phyloP scores from a whole-genome alignment of 2,888 invertebrate species.

The Lepidochrysops patricia region DNA sequence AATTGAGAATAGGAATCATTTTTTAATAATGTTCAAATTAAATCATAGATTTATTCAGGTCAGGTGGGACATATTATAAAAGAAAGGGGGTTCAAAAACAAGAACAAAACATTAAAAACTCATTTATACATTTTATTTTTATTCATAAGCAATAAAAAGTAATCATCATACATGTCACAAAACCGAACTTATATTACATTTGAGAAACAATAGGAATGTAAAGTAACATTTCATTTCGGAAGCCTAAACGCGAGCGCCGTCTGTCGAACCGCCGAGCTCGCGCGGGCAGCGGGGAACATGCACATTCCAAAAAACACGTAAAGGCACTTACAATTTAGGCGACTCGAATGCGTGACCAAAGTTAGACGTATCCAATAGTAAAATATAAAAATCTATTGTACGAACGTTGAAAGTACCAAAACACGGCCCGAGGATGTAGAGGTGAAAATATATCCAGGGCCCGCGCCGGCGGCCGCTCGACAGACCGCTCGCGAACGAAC shows the following conservation, averaged over 20 bases:
- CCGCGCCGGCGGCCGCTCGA: constrained; percentile 23
- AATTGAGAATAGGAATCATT: too few relatives aligned
- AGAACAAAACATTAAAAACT: constrained; percentile 27
- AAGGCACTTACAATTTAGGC: constrained; percentile 63
- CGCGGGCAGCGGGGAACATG: constrained; percentile 21
- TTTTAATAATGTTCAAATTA: too few relatives aligned
- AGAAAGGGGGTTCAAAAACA: neutral
- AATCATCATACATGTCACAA: constrained; percentile 61
- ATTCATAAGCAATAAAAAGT: constrained; percentile 74
- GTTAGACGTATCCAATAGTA: constrained; percentile 4
- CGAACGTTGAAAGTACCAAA: constrained; percentile 3
- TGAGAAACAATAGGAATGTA: constrained; percentile 45
- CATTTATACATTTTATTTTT: constrained; percentile 53
- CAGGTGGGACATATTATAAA: neutral
- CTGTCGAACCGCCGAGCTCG: constrained; percentile 37
- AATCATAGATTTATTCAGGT: neutral
- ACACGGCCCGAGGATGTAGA: constrained; percentile 5
- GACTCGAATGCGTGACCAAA: constrained; percentile 18
- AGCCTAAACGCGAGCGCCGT: constrained; percentile 9
- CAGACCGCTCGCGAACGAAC: constrained; percentile 18
- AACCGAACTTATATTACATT: constrained; percentile 50
- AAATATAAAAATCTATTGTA: constrained; percentile 12
- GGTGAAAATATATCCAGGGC: neutral
- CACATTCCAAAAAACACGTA: constrained; percentile 40
- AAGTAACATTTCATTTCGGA: constrained; percentile 36